These are phyloP conservation scores for Acarapis woodi DNA, from an alignment of 1,140 invertebrate genomes.

Conservation along the genomic window DNA sequence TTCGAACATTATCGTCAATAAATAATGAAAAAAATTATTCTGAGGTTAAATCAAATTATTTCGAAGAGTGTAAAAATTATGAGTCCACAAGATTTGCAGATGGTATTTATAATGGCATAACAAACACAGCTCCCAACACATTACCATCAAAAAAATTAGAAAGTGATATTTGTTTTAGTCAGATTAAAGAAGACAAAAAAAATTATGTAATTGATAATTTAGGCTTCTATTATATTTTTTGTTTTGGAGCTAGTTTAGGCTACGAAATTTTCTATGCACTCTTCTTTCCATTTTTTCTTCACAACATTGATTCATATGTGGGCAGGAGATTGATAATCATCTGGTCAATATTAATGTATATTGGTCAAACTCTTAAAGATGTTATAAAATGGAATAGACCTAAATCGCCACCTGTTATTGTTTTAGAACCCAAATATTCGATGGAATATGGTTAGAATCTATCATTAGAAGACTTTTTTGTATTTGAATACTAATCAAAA, in stretches of 20 bases:
- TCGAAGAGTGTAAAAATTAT: too few relatives aligned
- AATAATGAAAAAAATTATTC: too few relatives aligned
- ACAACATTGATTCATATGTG: conserved; percentile 60
- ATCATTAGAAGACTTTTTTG: too few relatives aligned
- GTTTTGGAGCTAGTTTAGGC: conserved; percentile 46
- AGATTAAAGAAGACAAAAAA: too few relatives aligned
- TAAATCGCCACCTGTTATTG: conserved; percentile 39
- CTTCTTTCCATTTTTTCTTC: conserved; percentile 68
- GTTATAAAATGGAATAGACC: conserved; percentile 55
- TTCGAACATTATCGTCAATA: too few relatives aligned
- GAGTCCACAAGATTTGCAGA: too few relatives aligned
- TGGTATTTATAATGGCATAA: too few relatives aligned
- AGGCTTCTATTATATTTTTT: conserved; percentile 58
- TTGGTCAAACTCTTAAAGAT: conserved; percentile 61
- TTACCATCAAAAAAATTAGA: too few relatives aligned
- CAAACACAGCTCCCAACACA: too few relatives aligned
- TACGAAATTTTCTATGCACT: conserved; percentile 62
- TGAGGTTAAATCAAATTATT: too few relatives aligned
- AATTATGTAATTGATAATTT: conserved; percentile 36
- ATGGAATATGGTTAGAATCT: conserved; percentile 70
- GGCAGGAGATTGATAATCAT: conserved; percentile 43
- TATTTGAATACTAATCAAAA: too few relatives aligned
- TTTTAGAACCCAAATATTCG: conserved; percentile 52
- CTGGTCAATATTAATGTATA: conserved; percentile 57
- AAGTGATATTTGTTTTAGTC: too few relatives aligned